Conservation (phyloP, 1,140 invertebrate genomes). For the Acromyrmex echinatior region DNA sequence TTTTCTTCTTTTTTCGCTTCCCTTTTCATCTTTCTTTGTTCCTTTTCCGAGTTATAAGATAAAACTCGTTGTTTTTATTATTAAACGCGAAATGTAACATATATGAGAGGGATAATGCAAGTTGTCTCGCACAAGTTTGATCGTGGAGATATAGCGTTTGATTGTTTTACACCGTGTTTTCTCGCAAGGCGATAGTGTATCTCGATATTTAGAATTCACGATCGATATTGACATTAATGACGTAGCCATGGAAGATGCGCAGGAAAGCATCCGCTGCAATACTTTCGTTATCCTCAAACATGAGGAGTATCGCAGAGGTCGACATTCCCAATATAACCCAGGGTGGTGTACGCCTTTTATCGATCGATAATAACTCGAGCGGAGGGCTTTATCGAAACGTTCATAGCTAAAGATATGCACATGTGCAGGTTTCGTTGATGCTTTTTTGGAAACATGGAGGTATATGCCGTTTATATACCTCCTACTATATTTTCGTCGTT, state of each 20-base stretch:
- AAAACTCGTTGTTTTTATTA: not conserved
- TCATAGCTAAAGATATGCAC: conserved; percentile 32
- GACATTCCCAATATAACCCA: conserved; percentile 47
- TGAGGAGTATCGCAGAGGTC: conserved; percentile 26
- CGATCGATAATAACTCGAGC: conserved; percentile 64
- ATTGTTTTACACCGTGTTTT: conserved; percentile 16
- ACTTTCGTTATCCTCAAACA: conserved; percentile 43
- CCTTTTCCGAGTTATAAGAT: not conserved
- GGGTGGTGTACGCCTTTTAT: conserved; percentile 49
- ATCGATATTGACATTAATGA: conserved; percentile 49
- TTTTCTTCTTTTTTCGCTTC: not conserved
- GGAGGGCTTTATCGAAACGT: conserved; percentile 30
- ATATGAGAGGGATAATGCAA: not conserved
- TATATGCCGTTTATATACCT: not conserved
- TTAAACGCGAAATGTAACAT: not conserved
- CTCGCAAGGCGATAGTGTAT: not conserved
- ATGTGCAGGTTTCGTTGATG: not conserved
- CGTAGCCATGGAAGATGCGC: conserved; percentile 21
- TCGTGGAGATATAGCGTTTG: not conserved
- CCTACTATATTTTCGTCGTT: not conserved
- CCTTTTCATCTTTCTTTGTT: no score
- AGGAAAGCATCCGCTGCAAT: conserved; percentile 20
- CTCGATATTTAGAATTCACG: conserved; percentile 47
- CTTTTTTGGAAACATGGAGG: not conserved
- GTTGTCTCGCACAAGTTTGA: not conserved